A percentile compares a stretch with the other conserved stretches of the same genome.
Conservation (phyloP, 2,797 vertebrate genomes). For the Euthynnus affinis region DNA sequence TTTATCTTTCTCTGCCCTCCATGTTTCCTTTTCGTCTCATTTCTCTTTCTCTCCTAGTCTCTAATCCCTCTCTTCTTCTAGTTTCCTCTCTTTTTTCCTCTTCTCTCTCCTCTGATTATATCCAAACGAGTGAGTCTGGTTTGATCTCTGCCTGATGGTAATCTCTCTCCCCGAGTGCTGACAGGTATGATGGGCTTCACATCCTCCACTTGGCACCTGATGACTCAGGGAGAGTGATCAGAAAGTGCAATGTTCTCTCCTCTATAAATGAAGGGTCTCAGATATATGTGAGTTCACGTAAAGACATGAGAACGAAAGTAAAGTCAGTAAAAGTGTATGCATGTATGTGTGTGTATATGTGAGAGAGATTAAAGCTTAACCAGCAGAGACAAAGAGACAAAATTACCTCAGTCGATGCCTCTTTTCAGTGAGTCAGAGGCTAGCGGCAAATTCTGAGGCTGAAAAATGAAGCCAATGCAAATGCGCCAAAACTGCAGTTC, state of each 20-base stretch:
- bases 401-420: slow-evolving; percentile 6
- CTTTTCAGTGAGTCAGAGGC: not conserved
- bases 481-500: too few species aligned
- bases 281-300: slow-evolving; percentile 5
- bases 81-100: not conserved
- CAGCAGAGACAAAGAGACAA: slow-evolving; percentile 31
- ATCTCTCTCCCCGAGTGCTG: slow-evolving; percentile 50
- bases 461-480: too few species aligned
- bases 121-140: slow-evolving; percentile 50
- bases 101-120: slow-evolving; percentile 31
- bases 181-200: slow-evolving; percentile 59
- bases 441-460: too few species aligned
- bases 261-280: slow-evolving; percentile 42
- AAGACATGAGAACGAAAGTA: slow-evolving; percentile 2
- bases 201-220: slow-evolving; percentile 31
- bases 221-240: slow-evolving; percentile 54
- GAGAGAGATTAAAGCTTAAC: slow-evolving; percentile 43
- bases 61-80: too few species aligned
- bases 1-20: not conserved
- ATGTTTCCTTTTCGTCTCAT: not conserved
- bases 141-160: slow-evolving; percentile 64
- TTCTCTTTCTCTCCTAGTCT: not conserved
- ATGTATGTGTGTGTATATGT: not conserved
- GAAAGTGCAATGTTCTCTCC: slow-evolving; percentile 50
- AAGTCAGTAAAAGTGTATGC: not conserved